These are phyloP conservation scores for Andrena minutula DNA, from an alignment of 2,888 invertebrate genomes.

Conservation along the genomic window DNA sequence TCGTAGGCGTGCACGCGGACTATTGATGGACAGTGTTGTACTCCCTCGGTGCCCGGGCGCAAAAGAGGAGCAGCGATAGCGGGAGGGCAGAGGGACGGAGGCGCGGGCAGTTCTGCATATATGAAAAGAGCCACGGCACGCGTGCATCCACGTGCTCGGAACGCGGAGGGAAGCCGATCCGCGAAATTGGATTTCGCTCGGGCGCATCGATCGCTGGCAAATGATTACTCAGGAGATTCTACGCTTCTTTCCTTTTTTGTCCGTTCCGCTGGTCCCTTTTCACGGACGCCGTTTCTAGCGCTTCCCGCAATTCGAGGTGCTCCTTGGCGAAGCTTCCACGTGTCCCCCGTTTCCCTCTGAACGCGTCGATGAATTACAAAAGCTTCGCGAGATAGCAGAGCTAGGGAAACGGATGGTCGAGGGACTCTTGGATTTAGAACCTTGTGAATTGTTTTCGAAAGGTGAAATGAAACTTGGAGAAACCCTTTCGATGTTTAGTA, in stretches of 20 bases:
- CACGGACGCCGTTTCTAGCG: constrained; percentile 18
- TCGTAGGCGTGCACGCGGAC: neutral
- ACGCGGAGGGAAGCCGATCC: constrained; percentile 52
- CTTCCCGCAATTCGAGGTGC: constrained; percentile 6
- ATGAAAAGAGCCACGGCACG: constrained; percentile 53
- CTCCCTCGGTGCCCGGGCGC: neutral
- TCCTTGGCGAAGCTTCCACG: no score
- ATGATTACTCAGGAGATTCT: constrained; percentile 50
- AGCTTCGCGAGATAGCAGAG: no score
- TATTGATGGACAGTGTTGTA: constrained; percentile 25
- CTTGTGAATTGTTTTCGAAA: no score
- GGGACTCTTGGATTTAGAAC: no score
- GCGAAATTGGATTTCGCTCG: constrained; percentile 68
- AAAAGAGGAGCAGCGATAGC: neutral
- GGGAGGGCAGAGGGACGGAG: neutral
- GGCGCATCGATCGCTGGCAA: constrained; percentile 43
- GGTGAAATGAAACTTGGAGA: no score
- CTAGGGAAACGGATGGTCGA: no score
- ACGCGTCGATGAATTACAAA: no score
- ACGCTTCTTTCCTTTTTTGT: neutral
- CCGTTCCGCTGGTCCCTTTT: neutral
- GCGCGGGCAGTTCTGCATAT: neutral
- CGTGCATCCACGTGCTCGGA: constrained; percentile 62
- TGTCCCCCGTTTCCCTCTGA: no score
- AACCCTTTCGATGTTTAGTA: no score